Conservation (phyloP, 35 echinoderm and acorn worm species). For the Holothuria glaberrima region DNA sequence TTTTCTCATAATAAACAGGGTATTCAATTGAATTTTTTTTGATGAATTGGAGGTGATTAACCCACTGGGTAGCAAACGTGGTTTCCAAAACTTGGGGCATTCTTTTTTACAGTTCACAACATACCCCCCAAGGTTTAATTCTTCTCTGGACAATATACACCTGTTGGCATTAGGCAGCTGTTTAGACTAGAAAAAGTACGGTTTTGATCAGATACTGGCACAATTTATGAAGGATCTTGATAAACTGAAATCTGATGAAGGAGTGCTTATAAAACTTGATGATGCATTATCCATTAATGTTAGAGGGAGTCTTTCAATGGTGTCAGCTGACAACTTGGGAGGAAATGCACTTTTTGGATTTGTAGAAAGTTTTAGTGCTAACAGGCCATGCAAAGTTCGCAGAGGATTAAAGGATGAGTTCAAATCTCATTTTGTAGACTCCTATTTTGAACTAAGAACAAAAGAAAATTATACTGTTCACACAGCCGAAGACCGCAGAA, state of each 20-base stretch:
- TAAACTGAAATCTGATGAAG: constrained; percentile 65
- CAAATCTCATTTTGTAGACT: constrained; percentile 32
- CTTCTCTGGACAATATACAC: constrained; percentile 57
- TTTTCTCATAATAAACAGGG: background rate
- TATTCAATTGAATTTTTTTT: constrained; percentile 62
- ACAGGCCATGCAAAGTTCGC: constrained; percentile 48
- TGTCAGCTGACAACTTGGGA: constrained; percentile 64
- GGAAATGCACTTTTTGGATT: constrained; percentile 46
- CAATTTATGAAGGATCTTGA: constrained; percentile 58
- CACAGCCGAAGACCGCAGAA: background rate
- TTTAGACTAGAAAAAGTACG: constrained; percentile 65
- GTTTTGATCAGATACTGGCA: constrained; percentile 48
- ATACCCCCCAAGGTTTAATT: constrained; percentile 56
- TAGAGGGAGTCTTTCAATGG: constrained; percentile 34
- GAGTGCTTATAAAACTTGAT: constrained; percentile 30
- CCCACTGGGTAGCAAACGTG: constrained; percentile 59
- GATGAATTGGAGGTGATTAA: constrained; percentile 76
- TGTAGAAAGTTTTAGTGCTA: constrained; percentile 69
- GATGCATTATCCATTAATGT: background rate
- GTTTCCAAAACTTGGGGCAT: constrained; percentile 65
- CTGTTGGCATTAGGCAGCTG: constrained; percentile 48
- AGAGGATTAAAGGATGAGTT: constrained; percentile 36
- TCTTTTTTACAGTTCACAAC: constrained; percentile 55
- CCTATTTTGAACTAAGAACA: constrained; percentile 37
- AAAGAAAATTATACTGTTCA: constrained; percentile 25